A percentile compares a stretch with the other conserved stretches of the same genome.
Evolutionary conservation across 2,888 invertebrate species (phyloP).

Genomic region (Eupithecia insigniata): DNA sequence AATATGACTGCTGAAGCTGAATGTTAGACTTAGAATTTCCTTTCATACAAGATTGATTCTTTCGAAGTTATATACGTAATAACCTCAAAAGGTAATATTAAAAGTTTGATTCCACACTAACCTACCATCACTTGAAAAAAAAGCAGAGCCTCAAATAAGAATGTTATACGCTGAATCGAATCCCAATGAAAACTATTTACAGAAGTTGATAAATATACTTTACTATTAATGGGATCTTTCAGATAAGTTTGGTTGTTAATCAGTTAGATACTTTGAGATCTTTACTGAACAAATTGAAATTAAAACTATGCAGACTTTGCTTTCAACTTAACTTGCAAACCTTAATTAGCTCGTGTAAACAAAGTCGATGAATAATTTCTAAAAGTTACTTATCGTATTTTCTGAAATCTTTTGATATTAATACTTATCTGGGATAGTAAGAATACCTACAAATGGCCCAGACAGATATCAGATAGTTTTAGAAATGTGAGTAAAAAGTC

Average conservation of each 20-base stretch:
- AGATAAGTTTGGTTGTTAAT: slow-evolving; percentile 32
- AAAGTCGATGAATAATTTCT: slow-evolving; percentile 7
- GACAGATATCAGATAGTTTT: too few species aligned
- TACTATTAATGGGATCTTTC: slow-evolving; percentile 45
- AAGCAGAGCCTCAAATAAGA: slow-evolving; percentile 61
- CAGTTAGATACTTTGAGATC: slow-evolving; percentile 40
- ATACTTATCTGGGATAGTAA: neutral
- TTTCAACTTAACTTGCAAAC: slow-evolving; percentile 31
- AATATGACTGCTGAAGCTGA: too few species aligned
- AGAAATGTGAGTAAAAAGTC: too few species aligned
- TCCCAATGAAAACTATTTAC: slow-evolving; percentile 58
- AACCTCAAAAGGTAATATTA: neutral
- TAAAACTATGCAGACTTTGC: slow-evolving; percentile 37
- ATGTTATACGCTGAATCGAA: slow-evolving; percentile 68
- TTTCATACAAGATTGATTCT: neutral
- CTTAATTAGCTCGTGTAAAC: slow-evolving; percentile 21
- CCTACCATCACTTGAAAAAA: slow-evolving; percentile 53
- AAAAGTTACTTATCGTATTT: neutral
- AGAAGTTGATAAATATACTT: slow-evolving; percentile 53
- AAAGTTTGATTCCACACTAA: slow-evolving; percentile 43
- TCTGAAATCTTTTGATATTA: neutral
- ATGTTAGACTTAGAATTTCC: neutral
- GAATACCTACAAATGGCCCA: too few species aligned
- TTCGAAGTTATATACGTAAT: neutral
- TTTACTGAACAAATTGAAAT: slow-evolving; percentile 26